Evolutionary conservation across 2,113 vertebrate species (phyloP), one percentile per base, ranked within the genome.

Genomic region (Nibea coibor): DNA sequence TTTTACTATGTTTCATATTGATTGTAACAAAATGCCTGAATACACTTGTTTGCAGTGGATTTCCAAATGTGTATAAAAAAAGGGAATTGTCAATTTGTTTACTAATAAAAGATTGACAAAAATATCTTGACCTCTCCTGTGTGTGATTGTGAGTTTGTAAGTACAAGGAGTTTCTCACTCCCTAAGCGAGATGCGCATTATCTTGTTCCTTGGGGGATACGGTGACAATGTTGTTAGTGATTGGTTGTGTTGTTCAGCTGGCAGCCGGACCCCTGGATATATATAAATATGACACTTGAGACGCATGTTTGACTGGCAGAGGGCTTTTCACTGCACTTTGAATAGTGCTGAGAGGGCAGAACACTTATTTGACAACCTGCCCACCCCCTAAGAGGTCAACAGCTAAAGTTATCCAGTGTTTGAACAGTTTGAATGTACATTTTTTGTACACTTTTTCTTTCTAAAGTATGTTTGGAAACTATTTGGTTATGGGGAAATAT

Each of bases 1-100:
- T 93, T 92, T 89, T 88, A 85, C 74, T 86, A 84, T 70, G 76
- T 90, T 89, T 89, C 79, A 84, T 91, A 88, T 85, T 81, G 82
- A 90, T 90, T 93, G 88, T 87, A 86, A 90, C 71, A 90, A 90
- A 89, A 87, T 91, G 81, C 86, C 81, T 90, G 68, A 85, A 89
- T 90, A 85, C 50, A 87, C 70, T 84, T 89, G 89, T 93, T 88
- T 78, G 87, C 87, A 82, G 83, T 92, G 80, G 78, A 86, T 85
- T 91, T 90, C 79, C 93, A 90, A 94, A 93, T 95, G 95, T 96
- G 95, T 90, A 35, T 7, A 39, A 91, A 95, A 95, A 92, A 57
- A 94, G 90, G 93, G 93, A 92, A 92, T 89, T 96, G 93, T 92
- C 95, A 93, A 92, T 95, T 94, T 93, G 91, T 97, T 97, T 97